These are phyloP conservation scores for Galeruca laticollis DNA, from an alignment of 2,888 invertebrate species.

Conservation along the genomic window DNA sequence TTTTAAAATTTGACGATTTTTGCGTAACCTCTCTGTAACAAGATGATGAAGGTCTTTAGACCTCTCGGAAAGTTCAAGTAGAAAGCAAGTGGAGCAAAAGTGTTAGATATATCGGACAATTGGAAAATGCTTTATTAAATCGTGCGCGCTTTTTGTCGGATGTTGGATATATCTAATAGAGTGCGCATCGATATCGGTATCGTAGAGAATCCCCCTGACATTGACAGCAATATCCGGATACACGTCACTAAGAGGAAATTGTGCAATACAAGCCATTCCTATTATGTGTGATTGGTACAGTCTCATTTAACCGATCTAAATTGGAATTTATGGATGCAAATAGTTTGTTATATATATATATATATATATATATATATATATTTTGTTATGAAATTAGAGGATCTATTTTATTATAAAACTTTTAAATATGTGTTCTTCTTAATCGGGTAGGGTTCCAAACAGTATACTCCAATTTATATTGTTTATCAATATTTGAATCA, in stretches of 20 bases:
- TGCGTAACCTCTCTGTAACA: neutral
- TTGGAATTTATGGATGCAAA: constrained; percentile 17
- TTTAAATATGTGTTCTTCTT: too few species aligned
- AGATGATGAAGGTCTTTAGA: constrained; percentile 7
- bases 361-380: too few species aligned
- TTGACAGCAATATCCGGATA: constrained; percentile 68
- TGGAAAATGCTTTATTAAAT: constrained; percentile 66
- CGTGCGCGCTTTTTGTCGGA: constrained; percentile 64
- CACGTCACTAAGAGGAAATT: constrained; percentile 66
- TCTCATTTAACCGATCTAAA: constrained; percentile 23
- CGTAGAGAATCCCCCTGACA: constrained; percentile 60
- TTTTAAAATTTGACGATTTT: too few species aligned
- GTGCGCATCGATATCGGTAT: constrained; percentile 48
- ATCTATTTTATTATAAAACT: too few species aligned
- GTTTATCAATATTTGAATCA: too few species aligned
- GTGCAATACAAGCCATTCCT: constrained; percentile 65
- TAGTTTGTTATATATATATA: neutral
- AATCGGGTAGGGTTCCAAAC: too few species aligned
- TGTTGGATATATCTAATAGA: constrained; percentile 61
- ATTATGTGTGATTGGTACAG: constrained; percentile 62
- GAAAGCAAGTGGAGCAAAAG: constrained; percentile 58
- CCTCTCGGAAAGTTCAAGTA: constrained; percentile 13
- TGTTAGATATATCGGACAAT: constrained; percentile 64
- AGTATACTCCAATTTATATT: too few species aligned
- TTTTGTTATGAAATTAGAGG: too few species aligned